These are phyloP conservation scores for Bombylius discolor DNA, from an alignment of 2,888 invertebrate genomes.

Conservation along the genomic window DNA sequence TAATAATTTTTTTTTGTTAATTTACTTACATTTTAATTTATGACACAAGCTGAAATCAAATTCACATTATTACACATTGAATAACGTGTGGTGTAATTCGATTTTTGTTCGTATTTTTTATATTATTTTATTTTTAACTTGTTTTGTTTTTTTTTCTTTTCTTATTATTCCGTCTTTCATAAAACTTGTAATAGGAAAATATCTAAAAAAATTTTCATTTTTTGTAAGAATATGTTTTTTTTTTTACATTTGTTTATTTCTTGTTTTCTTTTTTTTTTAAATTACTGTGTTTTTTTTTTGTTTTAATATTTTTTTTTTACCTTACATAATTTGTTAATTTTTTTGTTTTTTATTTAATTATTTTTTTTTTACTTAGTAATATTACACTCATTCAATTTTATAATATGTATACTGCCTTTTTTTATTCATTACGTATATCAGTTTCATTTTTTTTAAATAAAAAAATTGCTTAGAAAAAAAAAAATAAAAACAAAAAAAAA, in stretches of 20 bases:
- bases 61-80: too few species aligned
- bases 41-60: too few species aligned
- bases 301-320: not conserved
- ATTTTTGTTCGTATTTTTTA: too few species aligned
- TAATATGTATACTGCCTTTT: not conserved
- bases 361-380: not conserved
- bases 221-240: not conserved
- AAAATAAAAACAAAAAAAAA: too few species aligned
- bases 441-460: not conserved
- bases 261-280: not conserved
- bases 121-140: too few species aligned
- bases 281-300: not conserved
- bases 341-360: not conserved
- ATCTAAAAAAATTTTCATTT: not conserved
- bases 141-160: not conserved
- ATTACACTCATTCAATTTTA: not conserved
- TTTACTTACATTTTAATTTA: too few species aligned
- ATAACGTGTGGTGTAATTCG: too few species aligned
- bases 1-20: too few species aligned
- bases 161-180: not conserved
- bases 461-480: too few species aligned
- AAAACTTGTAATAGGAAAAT: slow-evolving; percentile 6
- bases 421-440: slow-evolving; percentile 6
- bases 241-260: not conserved
- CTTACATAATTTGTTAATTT: not conserved